Evolutionary conservation across 1,140 invertebrate species (phyloP), one percentile per base, ranked within the genome.

Genomic region (Cheumatopsyche charites): DNA sequence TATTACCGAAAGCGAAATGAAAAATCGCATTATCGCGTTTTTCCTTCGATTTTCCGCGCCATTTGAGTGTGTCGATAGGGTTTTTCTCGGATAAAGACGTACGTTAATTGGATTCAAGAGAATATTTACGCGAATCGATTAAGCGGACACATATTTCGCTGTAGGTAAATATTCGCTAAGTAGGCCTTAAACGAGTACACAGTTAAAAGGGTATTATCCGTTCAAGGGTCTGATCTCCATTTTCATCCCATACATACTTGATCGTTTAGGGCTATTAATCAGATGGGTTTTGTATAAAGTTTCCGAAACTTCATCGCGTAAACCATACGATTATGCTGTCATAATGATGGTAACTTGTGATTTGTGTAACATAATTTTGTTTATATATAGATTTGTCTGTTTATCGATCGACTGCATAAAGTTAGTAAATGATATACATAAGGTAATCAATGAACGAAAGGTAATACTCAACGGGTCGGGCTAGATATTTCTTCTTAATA

Each of bases 11-110:
- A n/a, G 29, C 42, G 17, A 25, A n/a, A 62, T 21, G 62, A 63
- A 63, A 63, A 63, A 3, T 63, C 23, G 62, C 29, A 29, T 63
- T 63, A 42, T 42, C 29, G 62, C 29, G 45, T 49, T 58, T 58
- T 63, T 63, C 41, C 9, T 36, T 21, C 29, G 29, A 63, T 63
- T 63, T 63, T 63, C 41, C 62, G 11, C 62, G 29, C 36, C 15
- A 19, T 63, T 62, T 63, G 29, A 23, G 23, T 3, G 11, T 15
- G 62, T 29, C 36, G 62, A 63, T 63, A 42, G 42, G 1, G 29
- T 42, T 63, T 63, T 63, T 23, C 41, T 42, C 19, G 62, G 29
- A 7, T 7, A 12, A 58, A 25, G 25, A 25, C 55, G 21, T 25
- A 21, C 19, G 55, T 58, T 58, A 58, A 58, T 58, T 55, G 21